phyloP scores from a whole-genome alignment of 2,888 invertebrate species.

The Harpalus rubripes region DNA sequence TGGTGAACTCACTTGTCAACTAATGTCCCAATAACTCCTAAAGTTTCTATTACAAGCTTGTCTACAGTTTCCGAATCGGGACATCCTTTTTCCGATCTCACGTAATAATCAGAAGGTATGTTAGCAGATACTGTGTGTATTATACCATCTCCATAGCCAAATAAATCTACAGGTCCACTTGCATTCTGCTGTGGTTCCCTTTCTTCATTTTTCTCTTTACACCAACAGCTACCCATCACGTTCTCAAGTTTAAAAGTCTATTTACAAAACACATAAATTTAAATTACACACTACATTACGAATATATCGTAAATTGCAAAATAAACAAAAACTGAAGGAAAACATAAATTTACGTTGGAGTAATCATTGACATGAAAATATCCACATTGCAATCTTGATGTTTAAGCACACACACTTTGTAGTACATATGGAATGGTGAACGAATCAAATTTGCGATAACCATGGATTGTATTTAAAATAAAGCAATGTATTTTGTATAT shows the following conservation, averaged over 20 bases:
- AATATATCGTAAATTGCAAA: slow-evolving; percentile 55
- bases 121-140: slow-evolving; percentile 67
- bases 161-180: slow-evolving; percentile 67
- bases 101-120: slow-evolving; percentile 71
- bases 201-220: slow-evolving; percentile 83
- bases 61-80: slow-evolving; percentile 81
- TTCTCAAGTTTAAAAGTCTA: slow-evolving; percentile 51
- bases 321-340: slow-evolving; percentile 51
- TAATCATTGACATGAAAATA: slow-evolving; percentile 73
- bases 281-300: slow-evolving; percentile 62
- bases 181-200: slow-evolving; percentile 75
- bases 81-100: slow-evolving; percentile 71
- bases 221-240: slow-evolving; percentile 89
- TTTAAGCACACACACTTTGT: slow-evolving; percentile 52
- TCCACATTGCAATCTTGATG: slow-evolving; percentile 69
- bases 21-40: slow-evolving; percentile 88
- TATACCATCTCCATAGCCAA: slow-evolving; percentile 55
- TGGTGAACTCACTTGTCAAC: slow-evolving; percentile 87
- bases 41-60: slow-evolving; percentile 88
- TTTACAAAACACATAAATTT: slow-evolving; percentile 58
- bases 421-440: slow-evolving; percentile 59
- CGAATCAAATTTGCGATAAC: slow-evolving; percentile 44
- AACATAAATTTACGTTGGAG: slow-evolving; percentile 73
- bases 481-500: slow-evolving; percentile 23
- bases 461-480: slow-evolving; percentile 58